Evolutionary conservation across 2,888 invertebrate species (phyloP).

Genomic region (Blastobasis adustella): DNA sequence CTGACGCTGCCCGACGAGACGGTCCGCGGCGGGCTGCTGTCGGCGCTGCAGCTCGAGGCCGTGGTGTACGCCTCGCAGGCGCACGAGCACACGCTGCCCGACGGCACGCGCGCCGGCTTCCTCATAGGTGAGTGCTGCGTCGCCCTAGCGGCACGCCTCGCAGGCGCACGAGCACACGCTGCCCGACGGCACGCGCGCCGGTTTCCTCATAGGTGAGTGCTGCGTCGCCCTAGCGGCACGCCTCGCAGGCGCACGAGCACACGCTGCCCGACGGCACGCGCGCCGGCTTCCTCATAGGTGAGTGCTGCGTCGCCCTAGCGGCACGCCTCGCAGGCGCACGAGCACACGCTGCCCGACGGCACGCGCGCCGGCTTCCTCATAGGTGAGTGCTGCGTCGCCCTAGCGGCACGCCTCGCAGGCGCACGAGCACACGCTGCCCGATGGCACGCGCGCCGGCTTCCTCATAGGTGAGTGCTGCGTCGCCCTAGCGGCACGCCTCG

Average conservation of each 20-base stretch:
- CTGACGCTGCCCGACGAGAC: constrained; percentile 88
- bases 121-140: constrained; percentile 76
- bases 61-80: constrained; percentile 98
- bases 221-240: too few relatives aligned
- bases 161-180: constrained; percentile 96
- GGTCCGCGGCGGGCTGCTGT: constrained; percentile 89
- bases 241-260: constrained; percentile 96
- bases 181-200: constrained; percentile 92
- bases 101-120: constrained; percentile 94
- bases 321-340: constrained; percentile 98
- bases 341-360: constrained; percentile 90
- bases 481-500: too few relatives aligned
- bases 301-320: too few relatives aligned
- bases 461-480: too few relatives aligned
- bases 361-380: constrained; percentile 94
- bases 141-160: too few relatives aligned
- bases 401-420: too few relatives aligned
- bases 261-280: constrained; percentile 90
- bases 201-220: constrained; percentile 84
- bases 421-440: too few relatives aligned
- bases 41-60: constrained; percentile 97
- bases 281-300: constrained; percentile 89
- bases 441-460: too few relatives aligned
- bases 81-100: constrained; percentile 92
- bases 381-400: too few relatives aligned